phyloP scores from a whole-genome alignment of 2,797 vertebrate species.

The Myotis planiceps region DNA sequence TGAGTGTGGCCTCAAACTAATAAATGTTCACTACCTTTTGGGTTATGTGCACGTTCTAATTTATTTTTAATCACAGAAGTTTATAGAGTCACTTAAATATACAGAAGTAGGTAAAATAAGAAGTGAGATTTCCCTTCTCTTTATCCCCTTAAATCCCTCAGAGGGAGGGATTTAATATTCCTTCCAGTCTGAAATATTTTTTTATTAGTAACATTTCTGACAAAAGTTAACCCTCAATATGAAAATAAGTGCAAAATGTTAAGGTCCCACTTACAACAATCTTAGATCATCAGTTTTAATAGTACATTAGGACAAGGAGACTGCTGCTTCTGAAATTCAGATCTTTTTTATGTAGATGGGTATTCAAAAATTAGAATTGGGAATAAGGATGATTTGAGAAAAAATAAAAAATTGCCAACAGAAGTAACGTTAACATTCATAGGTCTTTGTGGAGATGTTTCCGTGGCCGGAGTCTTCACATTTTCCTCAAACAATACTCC shows the following conservation, averaged over 20 bases:
- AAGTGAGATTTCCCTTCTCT: neutral
- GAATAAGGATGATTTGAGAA: neutral
- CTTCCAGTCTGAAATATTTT: neutral
- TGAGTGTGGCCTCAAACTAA: neutral
- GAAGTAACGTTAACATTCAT: neutral
- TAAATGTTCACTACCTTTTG: neutral
- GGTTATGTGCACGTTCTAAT: neutral
- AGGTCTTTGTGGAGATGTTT: slow-evolving; percentile 8
- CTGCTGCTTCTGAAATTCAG: neutral
- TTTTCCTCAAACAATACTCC: neutral
- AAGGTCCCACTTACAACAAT: neutral
- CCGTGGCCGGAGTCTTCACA: neutral
- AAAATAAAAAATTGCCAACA: neutral
- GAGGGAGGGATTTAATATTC: neutral
- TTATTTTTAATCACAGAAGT: neutral
- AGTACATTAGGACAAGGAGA: neutral
- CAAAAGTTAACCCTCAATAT: neutral
- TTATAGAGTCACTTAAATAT: neutral
- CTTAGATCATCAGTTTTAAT: neutral
- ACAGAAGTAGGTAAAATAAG: neutral
- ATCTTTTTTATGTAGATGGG: neutral
- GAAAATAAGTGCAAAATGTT: neutral
- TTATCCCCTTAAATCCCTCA: neutral
- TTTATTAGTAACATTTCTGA: neutral
- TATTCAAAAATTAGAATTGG: neutral